phyloP scores from a whole-genome alignment of 2,113 vertebrate species.

The Leucosticte australis region DNA sequence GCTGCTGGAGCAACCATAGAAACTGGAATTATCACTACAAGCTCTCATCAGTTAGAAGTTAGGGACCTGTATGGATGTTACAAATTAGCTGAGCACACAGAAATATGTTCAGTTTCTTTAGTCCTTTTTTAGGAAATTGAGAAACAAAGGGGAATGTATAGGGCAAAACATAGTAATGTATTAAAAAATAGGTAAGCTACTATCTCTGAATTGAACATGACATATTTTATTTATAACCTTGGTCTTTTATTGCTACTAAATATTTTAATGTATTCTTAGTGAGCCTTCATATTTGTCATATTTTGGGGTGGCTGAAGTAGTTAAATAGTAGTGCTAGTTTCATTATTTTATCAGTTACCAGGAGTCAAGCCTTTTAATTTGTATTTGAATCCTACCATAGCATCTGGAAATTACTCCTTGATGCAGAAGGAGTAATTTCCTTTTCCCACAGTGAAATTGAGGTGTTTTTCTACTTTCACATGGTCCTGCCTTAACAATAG shows the following conservation, averaged over 20 bases:
- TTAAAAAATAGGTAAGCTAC: background rate
- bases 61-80: background rate
- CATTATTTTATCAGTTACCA: background rate
- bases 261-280: background rate
- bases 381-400: background rate
- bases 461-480: background rate
- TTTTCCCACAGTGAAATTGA: background rate
- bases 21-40: background rate
- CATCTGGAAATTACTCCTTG: background rate
- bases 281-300: background rate
- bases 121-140: background rate
- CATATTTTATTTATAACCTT: background rate
- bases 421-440: too few relatives aligned
- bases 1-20: background rate
- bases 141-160: background rate
- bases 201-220: background rate
- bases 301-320: background rate
- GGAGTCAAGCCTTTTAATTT: background rate
- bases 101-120: background rate
- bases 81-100: background rate
- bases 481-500: background rate
- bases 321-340: background rate
- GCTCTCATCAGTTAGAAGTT: background rate
- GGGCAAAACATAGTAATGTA: background rate
- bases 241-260: background rate